Base-by-base conservation (phyloP, 2,888 invertebrate genomes). In the Chromoteleia sp. region DNA sequence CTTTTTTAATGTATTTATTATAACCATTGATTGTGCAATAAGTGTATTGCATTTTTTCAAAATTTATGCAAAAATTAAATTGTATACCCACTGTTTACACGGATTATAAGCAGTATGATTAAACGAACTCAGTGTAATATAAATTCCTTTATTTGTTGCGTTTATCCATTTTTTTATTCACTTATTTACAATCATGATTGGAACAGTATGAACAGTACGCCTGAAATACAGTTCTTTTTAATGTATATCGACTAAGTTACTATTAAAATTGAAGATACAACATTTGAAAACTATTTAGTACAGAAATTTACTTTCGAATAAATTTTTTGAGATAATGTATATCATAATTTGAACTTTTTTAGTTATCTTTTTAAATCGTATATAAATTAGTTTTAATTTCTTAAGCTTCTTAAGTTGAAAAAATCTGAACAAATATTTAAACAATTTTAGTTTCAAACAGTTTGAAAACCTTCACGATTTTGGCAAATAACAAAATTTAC, bases 191-290 rank as follows among this genome's bases (percentile, higher is more conserved):
- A 56, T 56, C 36, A 56, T 56, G 56, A 56, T 56, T 14, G 56
- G 36, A 56, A 56, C 56, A 56, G 36, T 56, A 56, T 56, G 56
- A 36, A 36, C 56, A 56, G 56, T 56, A 36, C 19, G 56, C 56
- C 56, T 56, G 56, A 36, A 56, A 56, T 56, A 56, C 56, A 56
- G 36, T 56, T 56, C 56, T 36, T 33, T 56, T 56, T 56, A 56
- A 56, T 36, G 33, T 36, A 56, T 12, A 6, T 36, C 4, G 10
- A 0, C 17, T 54, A 30, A 33, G 25, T 50, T 48, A 29, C 8
- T 7, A 29, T 29, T 50, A 21, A 19, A 25, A 6, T 17, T 25
- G 0, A 19, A 3, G 6, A n/a, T n/a, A 15, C 15, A 7, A 41
- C 14, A 41, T 41, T 41, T n/a, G n/a, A n/a, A n/a, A n/a, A n/a